Conservation (phyloP, 2,113 vertebrate species). For the Hippotragus niger region DNA sequence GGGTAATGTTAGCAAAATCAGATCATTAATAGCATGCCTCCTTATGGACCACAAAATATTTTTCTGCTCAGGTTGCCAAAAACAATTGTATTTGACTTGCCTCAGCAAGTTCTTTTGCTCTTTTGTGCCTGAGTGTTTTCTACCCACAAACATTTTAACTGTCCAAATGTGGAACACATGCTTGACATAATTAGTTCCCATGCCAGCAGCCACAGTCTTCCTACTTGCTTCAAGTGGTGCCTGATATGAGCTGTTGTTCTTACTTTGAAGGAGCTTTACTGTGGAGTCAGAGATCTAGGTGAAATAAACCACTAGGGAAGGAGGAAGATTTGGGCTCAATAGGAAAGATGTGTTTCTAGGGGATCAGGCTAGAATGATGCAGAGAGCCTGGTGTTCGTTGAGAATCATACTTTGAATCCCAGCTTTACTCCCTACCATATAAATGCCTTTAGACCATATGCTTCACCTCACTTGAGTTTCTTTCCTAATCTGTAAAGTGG, state of each 20-base stretch:
- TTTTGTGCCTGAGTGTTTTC: not conserved
- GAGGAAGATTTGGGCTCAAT: not conserved
- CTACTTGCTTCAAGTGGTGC: not conserved
- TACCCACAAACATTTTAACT: not conserved
- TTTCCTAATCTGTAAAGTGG: not conserved
- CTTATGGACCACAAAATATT: not conserved
- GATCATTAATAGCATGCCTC: not conserved
- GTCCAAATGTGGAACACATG: not conserved
- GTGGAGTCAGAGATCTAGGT: not conserved
- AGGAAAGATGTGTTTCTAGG: not conserved
- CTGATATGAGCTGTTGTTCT: not conserved
- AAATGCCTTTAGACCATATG: not conserved
- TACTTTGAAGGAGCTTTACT: not conserved
- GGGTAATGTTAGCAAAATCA: not conserved
- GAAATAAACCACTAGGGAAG: not conserved
- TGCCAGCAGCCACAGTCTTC: not conserved
- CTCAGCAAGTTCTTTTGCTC: not conserved
- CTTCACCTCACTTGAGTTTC: not conserved
- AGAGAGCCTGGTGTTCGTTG: not conserved
- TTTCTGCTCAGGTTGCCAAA: slow-evolving; percentile 18
- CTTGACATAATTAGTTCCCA: not conserved
- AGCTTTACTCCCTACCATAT: not conserved
- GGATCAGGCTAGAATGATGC: not conserved
- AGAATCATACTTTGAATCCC: not conserved
- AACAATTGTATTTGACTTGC: not conserved